Conservation (phyloP, 2,113 vertebrate genomes). For the Vanacampus margaritifer region DNA sequence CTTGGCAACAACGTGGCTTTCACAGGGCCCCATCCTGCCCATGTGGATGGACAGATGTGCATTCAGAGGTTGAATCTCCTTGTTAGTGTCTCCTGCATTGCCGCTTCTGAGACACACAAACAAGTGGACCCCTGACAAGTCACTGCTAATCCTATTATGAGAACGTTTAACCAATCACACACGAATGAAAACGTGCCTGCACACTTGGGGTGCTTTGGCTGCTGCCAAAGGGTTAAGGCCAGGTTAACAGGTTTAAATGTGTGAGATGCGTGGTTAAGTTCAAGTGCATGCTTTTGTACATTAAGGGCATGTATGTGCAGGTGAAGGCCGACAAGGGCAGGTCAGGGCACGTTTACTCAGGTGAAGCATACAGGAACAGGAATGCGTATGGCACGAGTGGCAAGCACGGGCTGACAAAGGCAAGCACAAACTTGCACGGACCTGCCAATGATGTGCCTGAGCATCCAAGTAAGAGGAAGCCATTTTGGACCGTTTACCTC, state of each 20-base stretch:
- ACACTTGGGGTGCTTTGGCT: constrained; percentile 17
- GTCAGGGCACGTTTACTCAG: constrained; percentile 27
- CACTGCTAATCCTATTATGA: constrained; percentile 53
- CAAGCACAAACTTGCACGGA: constrained; percentile 39
- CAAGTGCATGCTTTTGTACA: not conserved
- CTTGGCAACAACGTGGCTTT: constrained; percentile 4
- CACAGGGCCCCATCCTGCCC: constrained; percentile 24
- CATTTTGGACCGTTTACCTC: constrained; percentile 10
- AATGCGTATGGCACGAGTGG: not conserved
- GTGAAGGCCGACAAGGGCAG: constrained; percentile 24
- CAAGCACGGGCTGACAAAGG: constrained; percentile 21
- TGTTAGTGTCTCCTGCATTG: constrained; percentile 7
- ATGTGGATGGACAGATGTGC: constrained; percentile 9
- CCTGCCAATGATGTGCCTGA: not conserved
- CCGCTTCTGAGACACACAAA: not conserved
- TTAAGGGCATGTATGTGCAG: constrained; percentile 5
- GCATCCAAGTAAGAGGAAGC: constrained; percentile 12
- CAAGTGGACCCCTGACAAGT: constrained; percentile 14
- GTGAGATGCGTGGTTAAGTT: constrained; percentile 1
- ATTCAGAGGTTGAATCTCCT: constrained; percentile 26
- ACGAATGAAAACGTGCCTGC: constrained; percentile 15
- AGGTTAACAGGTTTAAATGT: constrained; percentile 37
- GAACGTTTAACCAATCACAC: constrained; percentile 10
- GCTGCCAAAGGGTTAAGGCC: constrained; percentile 6
- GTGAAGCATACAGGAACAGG: constrained; percentile 5